Evolutionary conservation across 1,140 invertebrate genomes (phyloP), one percentile per base, ranked within the genome.

Genomic region (Penaeus vannamei): DNA sequence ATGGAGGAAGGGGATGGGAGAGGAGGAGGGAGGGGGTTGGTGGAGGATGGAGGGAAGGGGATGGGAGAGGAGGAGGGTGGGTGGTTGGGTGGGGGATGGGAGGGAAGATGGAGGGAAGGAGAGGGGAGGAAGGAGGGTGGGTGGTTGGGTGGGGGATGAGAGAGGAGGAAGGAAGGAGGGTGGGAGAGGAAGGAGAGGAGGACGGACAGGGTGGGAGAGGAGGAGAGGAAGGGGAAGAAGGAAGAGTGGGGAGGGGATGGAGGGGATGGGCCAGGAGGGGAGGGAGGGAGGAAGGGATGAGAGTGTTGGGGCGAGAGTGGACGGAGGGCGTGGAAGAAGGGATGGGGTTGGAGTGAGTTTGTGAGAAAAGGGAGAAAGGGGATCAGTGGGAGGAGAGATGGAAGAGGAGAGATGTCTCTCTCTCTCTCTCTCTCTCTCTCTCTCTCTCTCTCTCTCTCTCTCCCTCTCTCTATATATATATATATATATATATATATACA

Each of bases 401-500:
- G 2, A 32, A 64, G 14, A 2, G 10, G 7, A 29, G 14, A 36
- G 64, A 69, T 69, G 29, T 69, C 5, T 69, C 29, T n/a, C n/a
- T n/a, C n/a, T n/a, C n/a, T n/a, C n/a, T n/a, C n/a, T n/a, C n/a
- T n/a, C n/a, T n/a, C n/a, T n/a, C n/a, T n/a, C n/a, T n/a, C n/a
- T n/a, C n/a, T n/a, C n/a, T n/a, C n/a, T n/a, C n/a, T n/a, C n/a
- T 20, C 14, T 80, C 42, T 80, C 42, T 80, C 17, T 42, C 42
- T 80, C 42, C 53, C 42, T 80, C 42, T 80, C 42, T 80, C 17
- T 80, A 80, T 80, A 80, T 80, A 80, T 80, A 80, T 42, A 80
- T 80, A 80, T 80, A 80, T 42, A 80, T 80, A 80, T 80, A 80
- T 80, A 80, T 80, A 80, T 80, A 80, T 42, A 80, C 53, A 81